Evolutionary conservation across 2,797 vertebrate species (phyloP), one percentile per base, ranked within the genome.

Genomic region (Pseudocheirus occidentalis): DNA sequence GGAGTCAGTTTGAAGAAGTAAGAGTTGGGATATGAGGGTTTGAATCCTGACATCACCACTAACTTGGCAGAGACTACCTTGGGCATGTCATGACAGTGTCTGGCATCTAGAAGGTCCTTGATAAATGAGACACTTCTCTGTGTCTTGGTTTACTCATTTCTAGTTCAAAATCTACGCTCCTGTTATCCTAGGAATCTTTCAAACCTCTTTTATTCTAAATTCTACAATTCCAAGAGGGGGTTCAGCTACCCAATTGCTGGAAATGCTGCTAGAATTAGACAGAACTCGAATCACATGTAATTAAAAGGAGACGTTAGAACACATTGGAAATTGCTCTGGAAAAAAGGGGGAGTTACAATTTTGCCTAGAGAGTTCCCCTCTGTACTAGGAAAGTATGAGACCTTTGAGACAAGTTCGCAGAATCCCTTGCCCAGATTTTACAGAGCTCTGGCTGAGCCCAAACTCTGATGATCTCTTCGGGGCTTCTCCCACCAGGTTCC

Each of bases 211-310:
- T 87, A 27, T 87, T 87, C 7, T 87, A 87, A 50, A 10, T 10
- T 46, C 40, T 87, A 27, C 40, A 87, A 11, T 46, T 50, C 73
- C 27, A 50, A 81, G 40, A 40, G 66, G 6, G 18, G 66, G 24
- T 87, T 87, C 27, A 9, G 40, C 21, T 87, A 87, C 24, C 21
- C 73, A 50, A 27, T 50, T 87, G 21, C 18, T 24, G 6, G 73
- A 87, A 87, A 87, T 46, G 73, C 40, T 50, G 73, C 40, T 46
- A 50, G 29, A 31, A 92, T 90, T 55, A 93, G 52, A 93, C 7
- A 16, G 55, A 87, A 66, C 28, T 73, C 90, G 55, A 94, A 66
- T 90, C n/a, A 59, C 92, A 73, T 59, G 34, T 55, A 95, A 90
- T 87, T 34, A 91, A 2, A 81, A 27, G 34, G 3, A 57, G 58